Percentiles rank a stretch among this genome's conserved stretches.
Evolutionary conservation across 2,888 invertebrate species (phyloP).

Genomic region (Cordilura impudica): DNA sequence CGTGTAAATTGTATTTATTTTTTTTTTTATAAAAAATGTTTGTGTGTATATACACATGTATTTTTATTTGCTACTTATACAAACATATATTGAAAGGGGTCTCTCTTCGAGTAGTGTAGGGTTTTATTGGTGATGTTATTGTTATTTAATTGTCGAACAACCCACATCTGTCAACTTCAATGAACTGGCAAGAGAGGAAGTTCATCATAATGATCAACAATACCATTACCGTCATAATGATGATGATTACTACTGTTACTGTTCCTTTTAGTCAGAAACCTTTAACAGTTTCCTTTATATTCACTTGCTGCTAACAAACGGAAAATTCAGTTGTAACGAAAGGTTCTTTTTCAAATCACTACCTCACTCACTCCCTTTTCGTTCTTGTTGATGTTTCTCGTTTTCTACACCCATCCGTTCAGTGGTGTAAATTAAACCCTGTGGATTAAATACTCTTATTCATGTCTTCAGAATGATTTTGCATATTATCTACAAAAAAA

Average conservation of each 20-base stretch:
- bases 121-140: slow-evolving; percentile 53
- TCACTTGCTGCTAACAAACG: neutral
- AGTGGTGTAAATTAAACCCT: slow-evolving; percentile 51
- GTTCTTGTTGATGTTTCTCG: neutral
- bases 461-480: slow-evolving; percentile 17
- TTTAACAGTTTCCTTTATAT: slow-evolving; percentile 9
- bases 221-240: slow-evolving; percentile 39
- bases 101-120: slow-evolving; percentile 4
- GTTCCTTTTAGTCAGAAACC: slow-evolving; percentile 15
- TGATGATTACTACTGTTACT: slow-evolving; percentile 18
- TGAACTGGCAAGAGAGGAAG: slow-evolving; percentile 71
- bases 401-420: slow-evolving; percentile 1
- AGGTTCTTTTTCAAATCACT: neutral
- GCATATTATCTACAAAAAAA: slow-evolving; percentile 1
- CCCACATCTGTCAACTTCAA: slow-evolving; percentile 76
- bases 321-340: neutral
- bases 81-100: neutral
- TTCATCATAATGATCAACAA: slow-evolving; percentile 68
- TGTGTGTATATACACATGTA: too few relatives aligned
- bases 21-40: neutral
- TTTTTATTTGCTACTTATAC: neutral
- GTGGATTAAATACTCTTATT: slow-evolving; percentile 40
- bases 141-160: slow-evolving; percentile 61
- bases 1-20: neutral
- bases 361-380: slow-evolving; percentile 6